Evolutionary conservation across 2,113 vertebrate genomes (phyloP), one percentile per base, ranked within the genome.

Genomic region (Elachura formosa): DNA sequence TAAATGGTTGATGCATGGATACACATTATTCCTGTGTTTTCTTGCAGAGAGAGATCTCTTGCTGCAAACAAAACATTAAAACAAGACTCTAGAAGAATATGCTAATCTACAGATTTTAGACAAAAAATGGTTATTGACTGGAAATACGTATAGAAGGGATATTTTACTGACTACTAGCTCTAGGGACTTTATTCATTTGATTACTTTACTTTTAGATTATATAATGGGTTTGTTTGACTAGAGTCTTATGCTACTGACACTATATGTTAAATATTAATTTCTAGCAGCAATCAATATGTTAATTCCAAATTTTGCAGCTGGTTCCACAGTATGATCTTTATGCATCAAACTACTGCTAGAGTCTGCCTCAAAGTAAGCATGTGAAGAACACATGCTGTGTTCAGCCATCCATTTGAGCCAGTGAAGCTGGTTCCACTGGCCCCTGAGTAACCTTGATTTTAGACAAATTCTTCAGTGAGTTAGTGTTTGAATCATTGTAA

Each of bases 11-110:
- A 81, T 92, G 75, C 68, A 82, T 12, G n/a, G 59, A 80, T 86
- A 91, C 19, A 18, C 69, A 84, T 95, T 93, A 95, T 94, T 97
- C 79, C 61, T 77, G 82, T 77, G 64, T 96, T 96, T 96, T 89
- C 71, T 90, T 93, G 56, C 79, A 94, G 66, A 77, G 41, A 77
- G 11, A 20, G 23, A 51, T 18, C n/a, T 90, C 51, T 91, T 72
- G 28, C 61, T 91, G n/a, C 52, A 93, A 87, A 91, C 4, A 81
- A 92, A 92, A 34, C 5, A 85, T 68, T 89, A 87, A 71, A 81
- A 55, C 8, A 94, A 81, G 38, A 84, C 41, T 81, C 23, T 31
- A 77, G 54, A 83, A 76, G 6, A 66, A 41, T 93, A 61, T 54
- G 49, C 45, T 72, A 93, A 88, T 61, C 29, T 51, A 73, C 29